Base-by-base conservation (phyloP, 2,888 invertebrate species). In the Reticulitermes lucifugus region DNA sequence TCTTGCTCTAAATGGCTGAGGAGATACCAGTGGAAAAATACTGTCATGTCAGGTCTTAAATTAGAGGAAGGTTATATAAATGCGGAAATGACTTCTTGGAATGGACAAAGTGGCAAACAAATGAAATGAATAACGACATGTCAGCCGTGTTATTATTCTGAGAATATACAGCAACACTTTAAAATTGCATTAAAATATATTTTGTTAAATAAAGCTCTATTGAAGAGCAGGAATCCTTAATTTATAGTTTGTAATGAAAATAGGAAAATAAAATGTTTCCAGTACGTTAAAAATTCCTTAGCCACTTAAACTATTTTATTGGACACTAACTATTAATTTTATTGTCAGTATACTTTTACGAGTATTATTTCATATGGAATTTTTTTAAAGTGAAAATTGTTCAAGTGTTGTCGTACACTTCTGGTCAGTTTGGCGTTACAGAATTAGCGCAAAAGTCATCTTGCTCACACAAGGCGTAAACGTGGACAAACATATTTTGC, bases 131-230 rank as follows among this genome's bases (percentile, higher is more conserved):
- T 77, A 77, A 77, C 46, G 77, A 77, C 77, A 41, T n/a, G 46
- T 46, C 65, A 12, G 65, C 65, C 12, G 25, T 6, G 7, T n/a
- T 65, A 65, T 65, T 65, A 22, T 77, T 77, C 22, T n/a, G 5
- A 22, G 77, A 51, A 77, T 77, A 77, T 77, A 77, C 14, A 77
- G 77, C 77, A 77, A 77, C 77, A 77, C 77, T 46, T 77, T 77
- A 51, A 77, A 77, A 43, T 77, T 9, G 22, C 77, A 77, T 77
- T 77, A 77, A 51, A 77, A n/a, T 43, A 77, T 77, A 77, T 77
- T 46, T 22, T 46, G 51, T 41, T 77, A 77, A 77, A 77, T 77
- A 77, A 77, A 77, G 22, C 46, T 77, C 2, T 75, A 75, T 77
- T 41, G 4, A 65, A 65, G 65, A n/a, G 6, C 12, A 65, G 65